A percentile compares a stretch with the other conserved stretches of the same genome.
These are phyloP conservation scores for Iphiclides podalirius DNA, from an alignment of 2,888 invertebrate genomes.

Conservation along the genomic window DNA sequence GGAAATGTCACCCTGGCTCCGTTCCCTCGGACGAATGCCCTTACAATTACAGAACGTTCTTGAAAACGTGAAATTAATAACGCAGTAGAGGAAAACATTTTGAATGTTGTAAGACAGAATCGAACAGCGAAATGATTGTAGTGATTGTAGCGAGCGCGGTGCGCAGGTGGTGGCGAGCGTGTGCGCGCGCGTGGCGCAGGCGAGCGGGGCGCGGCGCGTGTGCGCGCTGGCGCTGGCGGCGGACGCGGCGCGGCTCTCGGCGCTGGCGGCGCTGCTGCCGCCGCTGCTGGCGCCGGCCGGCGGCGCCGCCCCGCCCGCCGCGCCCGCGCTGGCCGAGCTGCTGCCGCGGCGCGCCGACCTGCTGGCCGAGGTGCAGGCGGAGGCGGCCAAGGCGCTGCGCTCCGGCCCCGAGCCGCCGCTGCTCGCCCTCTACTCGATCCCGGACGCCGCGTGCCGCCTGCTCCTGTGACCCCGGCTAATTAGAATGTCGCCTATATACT, in stretches of 20 bases:
- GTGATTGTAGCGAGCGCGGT: too few species aligned
- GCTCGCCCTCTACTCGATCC: conserved; percentile 63
- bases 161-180: conserved; percentile 41
- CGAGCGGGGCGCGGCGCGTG: conserved; percentile 52
- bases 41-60: too few species aligned
- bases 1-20: too few species aligned
- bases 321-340: conserved; percentile 38
- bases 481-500: too few species aligned
- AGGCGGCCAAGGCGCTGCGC: conserved; percentile 47
- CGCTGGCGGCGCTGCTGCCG: conserved; percentile 43
- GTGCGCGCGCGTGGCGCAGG: conserved; percentile 53
- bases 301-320: conserved; percentile 26
- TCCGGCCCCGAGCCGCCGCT: conserved; percentile 55
- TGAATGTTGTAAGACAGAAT: too few species aligned
- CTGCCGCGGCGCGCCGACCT: conserved; percentile 46
- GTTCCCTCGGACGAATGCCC: too few species aligned
- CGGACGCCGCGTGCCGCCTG: conserved; percentile 54
- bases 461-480: conserved; percentile 38
- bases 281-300: conserved; percentile 34
- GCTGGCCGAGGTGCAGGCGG: conserved; percentile 55
- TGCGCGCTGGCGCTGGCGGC: conserved; percentile 55
- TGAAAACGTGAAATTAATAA: too few species aligned
- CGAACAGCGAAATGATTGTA: too few species aligned
- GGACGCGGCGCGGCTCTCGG: conserved; percentile 49
- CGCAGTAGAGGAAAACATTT: too few species aligned